phyloP scores from a whole-genome alignment of 2,797 vertebrate species.

The Silurus aristotelis region DNA sequence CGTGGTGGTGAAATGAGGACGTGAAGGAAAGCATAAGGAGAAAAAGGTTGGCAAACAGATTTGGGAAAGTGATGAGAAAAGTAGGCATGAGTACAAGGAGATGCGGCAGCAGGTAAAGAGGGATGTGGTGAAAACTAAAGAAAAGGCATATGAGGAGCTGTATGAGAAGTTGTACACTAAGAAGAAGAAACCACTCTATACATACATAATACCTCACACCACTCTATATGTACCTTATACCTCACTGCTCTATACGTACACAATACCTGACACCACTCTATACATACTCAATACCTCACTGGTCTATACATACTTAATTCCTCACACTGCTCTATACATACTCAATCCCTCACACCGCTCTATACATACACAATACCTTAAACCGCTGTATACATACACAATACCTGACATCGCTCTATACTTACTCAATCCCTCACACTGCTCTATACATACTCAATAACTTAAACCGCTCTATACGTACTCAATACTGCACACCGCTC shows the following conservation, averaged over 20 bases:
- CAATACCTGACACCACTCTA: background rate
- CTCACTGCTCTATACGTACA: background rate
- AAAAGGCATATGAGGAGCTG: too few species aligned
- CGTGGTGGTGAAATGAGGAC: too few species aligned
- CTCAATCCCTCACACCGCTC: background rate
- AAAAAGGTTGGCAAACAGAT: too few species aligned
- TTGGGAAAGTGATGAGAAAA: too few species aligned
- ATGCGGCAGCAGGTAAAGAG: too few species aligned
- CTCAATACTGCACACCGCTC: background rate
- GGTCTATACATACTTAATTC: background rate
- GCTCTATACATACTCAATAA: background rate
- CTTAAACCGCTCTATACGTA: background rate
- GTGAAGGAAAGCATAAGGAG: too few species aligned
- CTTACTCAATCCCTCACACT: background rate
- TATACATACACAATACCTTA: background rate
- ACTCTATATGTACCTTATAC: too few species aligned
- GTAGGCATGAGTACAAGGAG: too few species aligned
- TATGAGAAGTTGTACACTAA: too few species aligned
- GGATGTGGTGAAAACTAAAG: too few species aligned
- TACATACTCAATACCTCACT: background rate
- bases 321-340: too few species aligned
- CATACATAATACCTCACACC: background rate
- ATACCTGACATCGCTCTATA: background rate
- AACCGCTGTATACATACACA: background rate
- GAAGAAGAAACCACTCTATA: background rate